Evolutionary conservation across 1,140 invertebrate species (phyloP).

Genomic region (Heliconius congener): DNA sequence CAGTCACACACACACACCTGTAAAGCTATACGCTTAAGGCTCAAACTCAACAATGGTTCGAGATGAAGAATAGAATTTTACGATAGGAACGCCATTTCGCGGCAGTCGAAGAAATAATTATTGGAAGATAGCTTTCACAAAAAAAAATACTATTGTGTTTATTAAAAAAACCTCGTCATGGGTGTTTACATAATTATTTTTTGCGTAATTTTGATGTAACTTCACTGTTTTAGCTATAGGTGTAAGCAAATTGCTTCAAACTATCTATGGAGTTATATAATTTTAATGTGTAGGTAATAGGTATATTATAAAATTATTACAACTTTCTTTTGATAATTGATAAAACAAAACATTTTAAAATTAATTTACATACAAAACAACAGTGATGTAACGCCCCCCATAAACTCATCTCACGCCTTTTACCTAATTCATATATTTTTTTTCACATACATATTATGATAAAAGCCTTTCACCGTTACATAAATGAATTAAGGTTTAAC

Average conservation of each 20-base stretch:
- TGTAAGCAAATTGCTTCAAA: neutral
- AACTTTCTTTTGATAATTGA: neutral
- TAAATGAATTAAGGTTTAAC: neutral
- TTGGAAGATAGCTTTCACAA: constrained; percentile 32
- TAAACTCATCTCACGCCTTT: neutral
- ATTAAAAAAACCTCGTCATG: constrained; percentile 15
- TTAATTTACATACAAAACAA: constrained; percentile 5
- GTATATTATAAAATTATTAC: neutral
- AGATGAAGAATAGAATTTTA: constrained; percentile 20
- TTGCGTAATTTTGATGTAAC: constrained; percentile 24
- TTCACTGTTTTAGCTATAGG: neutral
- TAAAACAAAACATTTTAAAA: neutral
- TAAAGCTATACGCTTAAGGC: constrained; percentile 29
- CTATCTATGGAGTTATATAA: neutral
- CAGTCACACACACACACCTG: constrained; percentile 8
- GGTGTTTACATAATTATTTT: constrained; percentile 18
- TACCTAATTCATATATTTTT: neutral
- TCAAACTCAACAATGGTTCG: constrained; percentile 18
- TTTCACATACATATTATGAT: constrained; percentile 2
- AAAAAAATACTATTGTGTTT: constrained; percentile 18
- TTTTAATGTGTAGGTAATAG: neutral
- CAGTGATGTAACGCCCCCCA: neutral
- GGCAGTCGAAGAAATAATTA: constrained; percentile 29
- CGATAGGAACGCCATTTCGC: constrained; percentile 33
- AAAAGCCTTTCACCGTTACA: constrained; percentile 1